These are phyloP conservation scores for Syngnathus typhle DNA, from an alignment of 2,113 vertebrate species.

Conservation along the genomic window DNA sequence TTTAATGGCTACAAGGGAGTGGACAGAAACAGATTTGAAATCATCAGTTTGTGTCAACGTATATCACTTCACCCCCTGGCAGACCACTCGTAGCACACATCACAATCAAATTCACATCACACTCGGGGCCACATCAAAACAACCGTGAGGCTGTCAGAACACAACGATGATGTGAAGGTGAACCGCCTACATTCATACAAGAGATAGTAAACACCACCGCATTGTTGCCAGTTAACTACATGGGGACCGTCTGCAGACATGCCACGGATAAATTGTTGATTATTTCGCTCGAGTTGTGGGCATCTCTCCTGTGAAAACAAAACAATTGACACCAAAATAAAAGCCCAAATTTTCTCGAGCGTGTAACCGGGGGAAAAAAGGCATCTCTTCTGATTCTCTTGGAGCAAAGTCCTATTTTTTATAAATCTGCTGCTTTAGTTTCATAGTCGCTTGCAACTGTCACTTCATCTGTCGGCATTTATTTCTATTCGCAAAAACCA, in stretches of 20 bases:
- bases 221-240: not conserved
- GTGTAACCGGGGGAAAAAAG: too few species aligned
- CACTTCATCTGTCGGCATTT: not conserved
- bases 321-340: not conserved
- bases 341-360: not conserved
- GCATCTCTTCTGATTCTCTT: not conserved
- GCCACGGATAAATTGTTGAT: not conserved
- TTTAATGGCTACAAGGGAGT: conserved; percentile 42
- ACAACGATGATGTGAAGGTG: conserved; percentile 40
- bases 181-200: conserved; percentile 27
- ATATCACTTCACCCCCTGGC: conserved; percentile 37
- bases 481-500: not conserved
- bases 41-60: conserved; percentile 40
- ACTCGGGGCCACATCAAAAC: conserved; percentile 30
- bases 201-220: conserved; percentile 17
- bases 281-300: not conserved
- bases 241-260: conserved; percentile 7
- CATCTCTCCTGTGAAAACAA: not conserved
- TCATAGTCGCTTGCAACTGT: too few species aligned
- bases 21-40: conserved; percentile 33
- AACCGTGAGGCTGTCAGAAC: conserved; percentile 41
- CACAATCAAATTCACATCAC: conserved; percentile 53
- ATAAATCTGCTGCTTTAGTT: not conserved
- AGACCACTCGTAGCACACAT: conserved; percentile 40
- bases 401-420: not conserved